Conservation (phyloP, 2,797 vertebrate genomes). For the Neosilurus mollespiculum region DNA sequence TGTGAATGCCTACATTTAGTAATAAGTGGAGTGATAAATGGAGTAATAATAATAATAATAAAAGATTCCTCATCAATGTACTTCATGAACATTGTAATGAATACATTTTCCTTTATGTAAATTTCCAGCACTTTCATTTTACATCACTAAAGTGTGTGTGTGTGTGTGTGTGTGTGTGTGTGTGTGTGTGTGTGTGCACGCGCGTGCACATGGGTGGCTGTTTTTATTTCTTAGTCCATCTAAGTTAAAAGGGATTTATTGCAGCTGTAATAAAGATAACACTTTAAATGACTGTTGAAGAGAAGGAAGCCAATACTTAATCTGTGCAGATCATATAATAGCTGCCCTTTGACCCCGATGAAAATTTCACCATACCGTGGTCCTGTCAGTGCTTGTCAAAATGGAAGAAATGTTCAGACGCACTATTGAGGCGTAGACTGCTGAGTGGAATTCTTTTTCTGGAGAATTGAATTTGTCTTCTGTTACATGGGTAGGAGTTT, state of each 20-base stretch:
- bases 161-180: not conserved
- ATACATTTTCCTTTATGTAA: not conserved
- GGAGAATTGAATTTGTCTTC: constrained; percentile 11
- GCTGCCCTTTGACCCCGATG: constrained; percentile 58
- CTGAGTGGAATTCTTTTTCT: constrained; percentile 9
- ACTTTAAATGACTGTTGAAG: constrained; percentile 9
- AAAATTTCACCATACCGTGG: constrained; percentile 19
- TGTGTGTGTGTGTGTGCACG: not conserved
- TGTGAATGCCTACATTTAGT: no score
- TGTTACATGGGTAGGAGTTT: constrained; percentile 36
- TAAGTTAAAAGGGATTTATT: constrained; percentile 38
- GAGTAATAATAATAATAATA: not conserved
- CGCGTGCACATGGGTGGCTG: not conserved
- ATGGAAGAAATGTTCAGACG: not conserved
- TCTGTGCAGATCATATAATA: constrained; percentile 32
- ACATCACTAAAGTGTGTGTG: no score
- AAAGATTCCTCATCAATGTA: not conserved
- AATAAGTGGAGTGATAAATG: no score
- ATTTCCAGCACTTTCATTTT: not conserved
- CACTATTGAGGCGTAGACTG: not conserved
- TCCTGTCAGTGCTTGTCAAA: constrained; percentile 6
- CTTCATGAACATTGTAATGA: not conserved
- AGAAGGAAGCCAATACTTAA: constrained; percentile 32
- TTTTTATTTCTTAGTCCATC: not conserved
- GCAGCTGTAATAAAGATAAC: constrained; percentile 26